phyloP scores from a whole-genome alignment of 2,113 vertebrate genomes.

The Brachionichthys hirsutus region DNA sequence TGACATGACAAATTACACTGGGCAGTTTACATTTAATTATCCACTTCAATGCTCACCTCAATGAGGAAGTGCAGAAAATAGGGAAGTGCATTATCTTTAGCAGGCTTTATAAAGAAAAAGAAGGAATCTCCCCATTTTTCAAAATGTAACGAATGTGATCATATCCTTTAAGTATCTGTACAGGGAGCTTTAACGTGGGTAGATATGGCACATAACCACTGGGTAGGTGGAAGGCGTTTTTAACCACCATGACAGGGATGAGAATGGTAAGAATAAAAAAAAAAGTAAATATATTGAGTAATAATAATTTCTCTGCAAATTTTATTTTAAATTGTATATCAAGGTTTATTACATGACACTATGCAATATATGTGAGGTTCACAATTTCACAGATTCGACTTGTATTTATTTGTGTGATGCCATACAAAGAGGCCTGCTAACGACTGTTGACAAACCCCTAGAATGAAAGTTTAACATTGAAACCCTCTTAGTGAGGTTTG shows the following conservation, averaged over 20 bases:
- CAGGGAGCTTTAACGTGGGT: conserved; percentile 8
- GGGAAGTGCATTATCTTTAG: conserved; percentile 28
- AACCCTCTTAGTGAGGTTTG: too few species aligned
- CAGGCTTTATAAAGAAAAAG: neutral
- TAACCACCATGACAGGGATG: conserved; percentile 39
- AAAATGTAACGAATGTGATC: conserved; percentile 16
- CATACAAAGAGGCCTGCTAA: too few species aligned
- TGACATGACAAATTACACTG: conserved; percentile 80
- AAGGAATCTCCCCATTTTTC: conserved; percentile 3
- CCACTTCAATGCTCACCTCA: conserved; percentile 67
- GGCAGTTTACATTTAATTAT: conserved; percentile 82
- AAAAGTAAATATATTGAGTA: conserved; percentile 8
- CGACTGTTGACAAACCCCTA: too few species aligned
- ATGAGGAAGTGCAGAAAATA: conserved; percentile 48
- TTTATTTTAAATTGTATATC: conserved; percentile 39
- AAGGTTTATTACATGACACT: conserved; percentile 22
- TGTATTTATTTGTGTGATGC: too few species aligned
- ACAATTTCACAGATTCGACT: too few species aligned
- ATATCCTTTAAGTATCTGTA: conserved; percentile 4
- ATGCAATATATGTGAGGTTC: neutral
- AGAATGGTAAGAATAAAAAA: conserved; percentile 38
- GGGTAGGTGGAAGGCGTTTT: neutral
- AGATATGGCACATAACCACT: neutral
- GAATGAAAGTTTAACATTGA: too few species aligned
- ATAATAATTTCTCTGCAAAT: conserved; percentile 26